Conservation (phyloP, 2,888 invertebrate species). For the Hemithea aestivaria region DNA sequence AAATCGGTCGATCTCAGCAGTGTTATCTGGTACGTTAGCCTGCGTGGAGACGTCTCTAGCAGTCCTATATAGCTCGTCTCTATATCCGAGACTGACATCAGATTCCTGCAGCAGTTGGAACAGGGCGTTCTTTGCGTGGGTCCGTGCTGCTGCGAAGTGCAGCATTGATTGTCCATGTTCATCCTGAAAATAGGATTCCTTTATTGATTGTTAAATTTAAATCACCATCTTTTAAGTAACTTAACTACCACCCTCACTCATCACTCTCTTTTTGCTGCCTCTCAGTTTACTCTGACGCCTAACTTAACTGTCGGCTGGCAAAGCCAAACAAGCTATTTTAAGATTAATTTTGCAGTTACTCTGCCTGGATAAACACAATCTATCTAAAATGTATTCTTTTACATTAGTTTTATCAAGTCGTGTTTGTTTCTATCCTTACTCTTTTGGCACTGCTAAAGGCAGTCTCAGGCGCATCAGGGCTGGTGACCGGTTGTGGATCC, state of each 20-base stretch:
- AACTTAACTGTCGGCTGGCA: no score
- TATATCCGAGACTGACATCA: conserved; percentile 87
- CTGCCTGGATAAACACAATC: no score
- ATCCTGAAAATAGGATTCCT: conserved; percentile 76
- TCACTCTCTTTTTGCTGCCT: no score
- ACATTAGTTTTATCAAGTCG: neutral
- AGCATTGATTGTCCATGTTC: conserved; percentile 94
- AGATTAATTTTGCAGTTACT: no score
- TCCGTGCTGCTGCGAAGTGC: conserved; percentile 91
- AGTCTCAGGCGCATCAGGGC: conserved; percentile 75
- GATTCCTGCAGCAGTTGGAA: conserved; percentile 89
- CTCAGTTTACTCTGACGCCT: no score
- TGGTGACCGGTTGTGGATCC: conserved; percentile 67
- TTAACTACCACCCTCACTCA: no score
- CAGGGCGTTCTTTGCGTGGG: conserved; percentile 88
- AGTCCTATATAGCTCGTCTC: conserved; percentile 92
- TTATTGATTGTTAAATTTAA: neutral
- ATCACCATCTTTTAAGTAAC: no score
- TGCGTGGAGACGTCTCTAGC: conserved; percentile 91
- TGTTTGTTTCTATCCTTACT: conserved; percentile 50
- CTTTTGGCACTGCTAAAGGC: conserved; percentile 82
- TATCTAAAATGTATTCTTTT: neutral
- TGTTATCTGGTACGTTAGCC: conserved; percentile 87
- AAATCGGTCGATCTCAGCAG: conserved; percentile 89
- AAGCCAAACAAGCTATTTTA: no score